Evolutionary conservation across 1,140 invertebrate genomes (phyloP).

Genomic region (Nebria ingens): DNA sequence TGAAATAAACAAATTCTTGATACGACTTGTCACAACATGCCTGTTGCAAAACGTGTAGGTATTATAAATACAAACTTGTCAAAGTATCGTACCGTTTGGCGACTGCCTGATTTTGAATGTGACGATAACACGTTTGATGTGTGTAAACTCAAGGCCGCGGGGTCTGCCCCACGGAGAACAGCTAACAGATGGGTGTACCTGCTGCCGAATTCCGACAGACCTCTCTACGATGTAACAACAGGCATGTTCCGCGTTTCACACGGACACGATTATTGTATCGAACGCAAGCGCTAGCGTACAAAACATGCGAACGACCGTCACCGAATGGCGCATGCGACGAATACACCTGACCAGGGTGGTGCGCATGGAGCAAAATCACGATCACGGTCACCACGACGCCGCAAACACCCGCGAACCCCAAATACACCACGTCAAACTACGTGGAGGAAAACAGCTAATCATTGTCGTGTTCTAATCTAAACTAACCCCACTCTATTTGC

Average conservation of each 20-base stretch:
- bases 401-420: background rate
- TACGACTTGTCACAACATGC: background rate
- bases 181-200: conserved; percentile 2
- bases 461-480: too few species aligned
- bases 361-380: background rate
- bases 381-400: background rate
- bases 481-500: too few species aligned
- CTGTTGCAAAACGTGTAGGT: too few species aligned
- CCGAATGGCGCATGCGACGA: background rate
- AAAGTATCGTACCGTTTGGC: background rate
- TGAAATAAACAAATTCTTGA: too few species aligned
- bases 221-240: background rate
- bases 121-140: background rate
- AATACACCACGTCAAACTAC: background rate
- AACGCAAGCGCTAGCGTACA: background rate
- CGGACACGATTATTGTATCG: conserved; percentile 5
- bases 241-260: background rate
- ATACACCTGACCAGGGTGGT: background rate
- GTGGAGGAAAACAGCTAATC: too few species aligned
- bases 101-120: background rate
- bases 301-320: background rate
- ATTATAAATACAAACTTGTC: too few species aligned
- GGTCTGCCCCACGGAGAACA: background rate
- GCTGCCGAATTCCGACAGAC: conserved; percentile 1
- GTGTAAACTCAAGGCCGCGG: background rate